A percentile compares a stretch with the other conserved stretches of the same genome.
Evolutionary conservation across 2,113 vertebrate species (phyloP).

Genomic region (Entelurus aequoreus): DNA sequence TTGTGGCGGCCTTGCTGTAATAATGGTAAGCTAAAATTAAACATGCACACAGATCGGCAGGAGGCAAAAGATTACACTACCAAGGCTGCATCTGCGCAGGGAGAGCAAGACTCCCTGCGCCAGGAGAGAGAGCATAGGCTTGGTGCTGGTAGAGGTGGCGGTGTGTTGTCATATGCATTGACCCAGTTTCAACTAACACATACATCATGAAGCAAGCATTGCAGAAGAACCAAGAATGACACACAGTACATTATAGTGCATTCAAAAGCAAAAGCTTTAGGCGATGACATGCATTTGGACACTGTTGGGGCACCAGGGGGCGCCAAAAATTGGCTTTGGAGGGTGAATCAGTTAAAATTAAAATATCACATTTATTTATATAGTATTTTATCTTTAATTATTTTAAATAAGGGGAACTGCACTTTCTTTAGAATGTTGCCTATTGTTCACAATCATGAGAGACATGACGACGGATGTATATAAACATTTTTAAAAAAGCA

Average conservation of each 20-base stretch:
- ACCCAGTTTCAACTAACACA: constrained; percentile 36
- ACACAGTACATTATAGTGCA: constrained; percentile 4
- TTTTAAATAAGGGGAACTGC: too few species aligned
- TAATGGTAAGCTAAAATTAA: constrained; percentile 46
- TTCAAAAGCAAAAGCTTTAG: background rate
- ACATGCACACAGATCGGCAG: constrained; percentile 40
- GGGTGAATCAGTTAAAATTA: too few species aligned
- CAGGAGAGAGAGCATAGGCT: constrained; percentile 11
- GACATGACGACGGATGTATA: too few species aligned
- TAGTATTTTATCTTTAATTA: too few species aligned
- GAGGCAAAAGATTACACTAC: constrained; percentile 53
- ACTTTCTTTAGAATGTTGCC: too few species aligned
- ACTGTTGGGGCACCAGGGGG: background rate
- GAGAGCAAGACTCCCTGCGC: constrained; percentile 1
- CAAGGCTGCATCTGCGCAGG: constrained; percentile 56
- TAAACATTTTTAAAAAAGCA: too few species aligned
- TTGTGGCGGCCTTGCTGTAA: constrained; percentile 5
- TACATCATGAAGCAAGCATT: background rate
- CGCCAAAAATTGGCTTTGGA: background rate
- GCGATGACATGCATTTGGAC: background rate
- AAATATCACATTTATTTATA: too few species aligned
- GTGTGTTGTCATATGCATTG: constrained; percentile 22
- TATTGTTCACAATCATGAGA: too few species aligned
- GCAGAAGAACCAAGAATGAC: constrained; percentile 3
- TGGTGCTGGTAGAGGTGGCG: background rate